phyloP scores from a whole-genome alignment of 2,113 vertebrate species.

The Haemorhous mexicanus region DNA sequence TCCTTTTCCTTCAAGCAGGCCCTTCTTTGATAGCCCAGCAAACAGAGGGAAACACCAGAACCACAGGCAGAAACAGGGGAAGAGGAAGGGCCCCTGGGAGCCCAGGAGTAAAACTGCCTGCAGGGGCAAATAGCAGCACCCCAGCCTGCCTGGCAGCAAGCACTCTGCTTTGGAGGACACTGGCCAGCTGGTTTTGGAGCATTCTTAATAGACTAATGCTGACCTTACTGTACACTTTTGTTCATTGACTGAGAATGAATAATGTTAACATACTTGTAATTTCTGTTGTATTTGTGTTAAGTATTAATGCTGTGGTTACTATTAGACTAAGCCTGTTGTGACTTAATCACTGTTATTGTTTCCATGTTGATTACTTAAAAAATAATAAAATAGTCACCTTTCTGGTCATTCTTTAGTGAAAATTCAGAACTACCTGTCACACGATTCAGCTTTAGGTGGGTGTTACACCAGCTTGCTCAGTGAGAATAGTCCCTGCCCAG shows the following conservation, averaged over 20 bases:
- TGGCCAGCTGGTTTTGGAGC: constrained; percentile 8
- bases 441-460: neutral
- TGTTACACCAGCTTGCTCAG: neutral
- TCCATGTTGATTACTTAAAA: neutral
- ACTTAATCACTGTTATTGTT: neutral
- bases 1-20: neutral
- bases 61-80: neutral
- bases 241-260: constrained; percentile 20
- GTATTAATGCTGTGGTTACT: neutral
- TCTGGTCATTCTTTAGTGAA: neutral
- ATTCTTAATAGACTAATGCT: constrained; percentile 27
- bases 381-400: constrained; percentile 23
- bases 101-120: neutral
- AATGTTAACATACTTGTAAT: neutral
- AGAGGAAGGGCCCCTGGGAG: neutral
- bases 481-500: neutral
- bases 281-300: neutral
- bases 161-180: neutral
- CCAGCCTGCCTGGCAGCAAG: neutral
- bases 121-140: neutral
- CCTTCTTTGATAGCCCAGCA: neutral
- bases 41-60: neutral
- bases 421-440: neutral
- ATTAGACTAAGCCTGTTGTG: neutral
- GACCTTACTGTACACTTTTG: constrained; percentile 36